These are phyloP conservation scores for Helicoverpa armigera DNA, from an alignment of 1,140 invertebrate species.

Conservation along the genomic window DNA sequence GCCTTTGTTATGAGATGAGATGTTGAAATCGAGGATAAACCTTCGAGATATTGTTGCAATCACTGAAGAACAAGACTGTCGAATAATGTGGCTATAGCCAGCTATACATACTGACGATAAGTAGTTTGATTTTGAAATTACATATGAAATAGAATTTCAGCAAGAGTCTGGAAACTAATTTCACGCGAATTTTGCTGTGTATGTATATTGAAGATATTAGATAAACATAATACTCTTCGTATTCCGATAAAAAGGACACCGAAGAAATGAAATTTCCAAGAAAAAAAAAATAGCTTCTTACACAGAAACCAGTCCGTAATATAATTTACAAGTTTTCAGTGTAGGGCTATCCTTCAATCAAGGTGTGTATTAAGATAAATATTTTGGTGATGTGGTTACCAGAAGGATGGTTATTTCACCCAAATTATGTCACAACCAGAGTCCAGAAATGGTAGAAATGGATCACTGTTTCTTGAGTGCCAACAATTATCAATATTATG, in stretches of 20 bases:
- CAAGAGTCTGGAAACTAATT: too few species aligned
- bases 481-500: not conserved
- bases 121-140: too few species aligned
- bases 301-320: not conserved
- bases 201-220: too few species aligned
- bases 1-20: constrained; percentile 11
- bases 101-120: too few species aligned
- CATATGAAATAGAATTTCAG: too few species aligned
- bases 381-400: constrained; percentile 1
- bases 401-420: not conserved
- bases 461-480: not conserved
- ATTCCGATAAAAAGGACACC: not conserved
- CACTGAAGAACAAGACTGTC: constrained; percentile 3
- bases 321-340: constrained; percentile 18
- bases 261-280: not conserved
- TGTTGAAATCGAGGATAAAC: not conserved
- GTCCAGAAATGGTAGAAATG: too few species aligned
- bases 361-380: constrained; percentile 23
- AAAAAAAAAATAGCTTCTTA: not conserved
- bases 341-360: constrained; percentile 13
- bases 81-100: not conserved
- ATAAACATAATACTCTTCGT: too few species aligned
- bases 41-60: not conserved
- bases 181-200: too few species aligned
- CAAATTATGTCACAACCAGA: not conserved